Conservation (phyloP, 2,888 invertebrate species). For the Spodoptera exigua region DNA sequence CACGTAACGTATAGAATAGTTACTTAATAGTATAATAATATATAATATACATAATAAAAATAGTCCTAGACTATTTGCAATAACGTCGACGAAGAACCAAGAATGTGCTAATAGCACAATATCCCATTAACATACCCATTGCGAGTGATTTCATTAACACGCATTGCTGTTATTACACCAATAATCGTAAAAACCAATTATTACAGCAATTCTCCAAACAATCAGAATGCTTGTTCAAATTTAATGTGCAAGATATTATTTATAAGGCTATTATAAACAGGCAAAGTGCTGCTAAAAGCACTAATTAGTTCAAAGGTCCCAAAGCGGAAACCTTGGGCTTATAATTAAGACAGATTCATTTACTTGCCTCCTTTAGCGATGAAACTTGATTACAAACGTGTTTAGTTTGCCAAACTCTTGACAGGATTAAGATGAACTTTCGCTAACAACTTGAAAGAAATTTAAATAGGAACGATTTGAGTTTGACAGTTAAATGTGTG, state of each 20-base stretch:
- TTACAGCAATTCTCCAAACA: background rate
- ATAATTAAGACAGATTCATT: constrained; percentile 78
- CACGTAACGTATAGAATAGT: too few relatives aligned
- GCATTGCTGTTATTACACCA: background rate
- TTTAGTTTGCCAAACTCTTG: constrained; percentile 48
- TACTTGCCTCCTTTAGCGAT: constrained; percentile 63
- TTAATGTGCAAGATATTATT: constrained; percentile 28
- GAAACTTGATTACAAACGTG: constrained; percentile 67
- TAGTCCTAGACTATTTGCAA: too few relatives aligned
- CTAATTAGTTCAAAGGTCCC: constrained; percentile 70
- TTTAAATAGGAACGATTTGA: constrained; percentile 21
- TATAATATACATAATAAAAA: too few relatives aligned
- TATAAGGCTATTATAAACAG: constrained; percentile 43
- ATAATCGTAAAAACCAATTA: constrained; percentile 19
- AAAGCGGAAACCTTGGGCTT: constrained; percentile 65
- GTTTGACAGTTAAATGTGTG: background rate
- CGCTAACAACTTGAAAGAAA: background rate
- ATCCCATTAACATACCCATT: too few relatives aligned
- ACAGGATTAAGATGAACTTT: constrained; percentile 23
- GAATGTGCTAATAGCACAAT: too few relatives aligned
- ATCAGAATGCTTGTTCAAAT: constrained; percentile 11
- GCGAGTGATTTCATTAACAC: too few relatives aligned
- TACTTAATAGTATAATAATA: too few relatives aligned
- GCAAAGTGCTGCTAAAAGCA: constrained; percentile 56
- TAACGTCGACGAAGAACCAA: too few relatives aligned